Evolutionary conservation across 2,888 invertebrate genomes (phyloP), one percentile per base, ranked within the genome.

Genomic region (Athalia rosae): DNA sequence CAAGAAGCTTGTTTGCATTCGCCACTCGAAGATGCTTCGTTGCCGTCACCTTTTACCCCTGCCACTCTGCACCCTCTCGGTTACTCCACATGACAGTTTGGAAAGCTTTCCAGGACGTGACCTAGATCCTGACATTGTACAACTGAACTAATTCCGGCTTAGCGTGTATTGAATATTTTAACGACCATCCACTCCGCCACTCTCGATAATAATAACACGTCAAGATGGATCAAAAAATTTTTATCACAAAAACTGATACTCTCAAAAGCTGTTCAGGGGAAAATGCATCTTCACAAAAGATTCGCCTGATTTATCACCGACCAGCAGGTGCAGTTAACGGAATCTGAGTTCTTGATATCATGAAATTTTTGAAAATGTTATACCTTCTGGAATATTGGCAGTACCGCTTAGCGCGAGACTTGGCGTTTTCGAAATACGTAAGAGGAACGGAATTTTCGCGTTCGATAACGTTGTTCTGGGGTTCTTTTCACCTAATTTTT

Each of bases 91-190:
- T 9, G 58, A 71, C 71, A 43, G 58, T 58, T 71, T 58, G 45
- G 58, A 71, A 58, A 45, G 56, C 45, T 71, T 71, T 58, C 58
- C 71, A 58, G 58, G 58, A 71, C 58, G 71, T 71, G 71, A 71
- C 71, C 71, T 11, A 71, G 71, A 71, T 71, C 71, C 58, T 45
- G 9, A 71, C 58, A 58, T 11, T 58, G 28, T 28, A 58, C 13
- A 71, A 58, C 71, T 15, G 58, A 71, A 58, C 71, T 58, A 71
- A 71, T 71, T 71, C 56, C 13, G 71, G 45, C 45, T 3, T 7
- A 43, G 71, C 58, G 58, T 28, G 28, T 56, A 71, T 71, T 71
- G 71, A 71, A 71, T 71, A 71, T 71, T 71, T 71, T 58, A 71
- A 71, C 71, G 71, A 71, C 45, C 56, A 43, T 58, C 71, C 71